Conservation (phyloP, 2,888 invertebrate genomes). For the Lepeophtheirus nordmannii region DNA sequence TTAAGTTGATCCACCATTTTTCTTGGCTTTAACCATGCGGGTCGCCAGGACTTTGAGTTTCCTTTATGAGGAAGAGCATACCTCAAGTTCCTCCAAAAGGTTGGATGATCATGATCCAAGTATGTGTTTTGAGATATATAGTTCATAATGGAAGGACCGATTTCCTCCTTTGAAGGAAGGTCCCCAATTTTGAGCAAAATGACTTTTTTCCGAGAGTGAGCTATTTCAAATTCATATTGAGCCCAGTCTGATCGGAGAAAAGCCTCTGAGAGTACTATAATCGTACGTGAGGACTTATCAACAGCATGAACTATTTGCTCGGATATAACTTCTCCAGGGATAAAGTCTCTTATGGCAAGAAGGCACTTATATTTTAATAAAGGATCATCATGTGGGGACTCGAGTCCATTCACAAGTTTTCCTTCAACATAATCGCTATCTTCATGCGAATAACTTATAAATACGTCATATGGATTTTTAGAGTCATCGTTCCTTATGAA, state of each 20-base stretch:
- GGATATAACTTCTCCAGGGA: background rate
- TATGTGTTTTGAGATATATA: background rate
- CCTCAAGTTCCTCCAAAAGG: background rate
- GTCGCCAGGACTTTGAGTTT: background rate
- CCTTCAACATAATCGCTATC: constrained; percentile 6
- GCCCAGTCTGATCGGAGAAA: background rate
- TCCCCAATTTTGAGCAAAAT: constrained; percentile 5
- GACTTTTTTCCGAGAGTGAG: constrained; percentile 1
- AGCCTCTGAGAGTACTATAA: background rate
- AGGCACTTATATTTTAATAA: constrained; percentile 2
- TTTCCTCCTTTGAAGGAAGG: background rate
- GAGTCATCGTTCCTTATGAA: too few species aligned
- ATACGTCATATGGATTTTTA: background rate
- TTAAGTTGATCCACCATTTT: constrained; percentile 2
- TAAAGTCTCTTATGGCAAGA: background rate
- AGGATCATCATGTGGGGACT: background rate
- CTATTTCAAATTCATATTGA: background rate
- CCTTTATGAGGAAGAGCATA: background rate
- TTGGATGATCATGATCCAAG: constrained; percentile 1
- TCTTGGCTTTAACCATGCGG: too few species aligned
- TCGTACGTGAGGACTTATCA: background rate
- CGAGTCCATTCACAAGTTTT: background rate
- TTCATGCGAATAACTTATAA: constrained; percentile 1
- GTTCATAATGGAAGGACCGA: background rate
- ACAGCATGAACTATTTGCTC: constrained; percentile 2